Evolutionary conservation across 2,888 invertebrate species (phyloP).

Genomic region (Eurois occulta): DNA sequence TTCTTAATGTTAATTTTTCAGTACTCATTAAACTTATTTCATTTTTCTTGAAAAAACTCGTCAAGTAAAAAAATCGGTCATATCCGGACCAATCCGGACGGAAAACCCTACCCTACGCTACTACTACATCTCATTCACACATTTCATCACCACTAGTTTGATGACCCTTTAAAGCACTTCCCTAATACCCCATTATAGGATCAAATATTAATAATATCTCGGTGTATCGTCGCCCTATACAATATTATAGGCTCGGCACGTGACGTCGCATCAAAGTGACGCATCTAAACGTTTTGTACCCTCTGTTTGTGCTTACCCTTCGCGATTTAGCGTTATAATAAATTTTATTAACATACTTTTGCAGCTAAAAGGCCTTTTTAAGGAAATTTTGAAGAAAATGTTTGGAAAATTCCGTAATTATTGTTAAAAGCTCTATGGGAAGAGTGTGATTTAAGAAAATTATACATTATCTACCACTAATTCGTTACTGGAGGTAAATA

Average conservation of each 20-base stretch:
- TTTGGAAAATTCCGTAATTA: neutral
- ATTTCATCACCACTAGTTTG: slow-evolving; percentile 2
- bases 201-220: slow-evolving; percentile 60
- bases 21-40: neutral
- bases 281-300: slow-evolving; percentile 62
- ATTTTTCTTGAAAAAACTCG: neutral
- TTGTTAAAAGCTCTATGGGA: neutral
- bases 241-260: slow-evolving; percentile 64
- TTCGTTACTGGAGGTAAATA: neutral
- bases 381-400: slow-evolving; percentile 7
- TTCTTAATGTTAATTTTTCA: neutral
- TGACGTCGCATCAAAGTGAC: slow-evolving; percentile 71
- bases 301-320: slow-evolving; percentile 63
- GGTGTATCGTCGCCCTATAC: slow-evolving; percentile 55
- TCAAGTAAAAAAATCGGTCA: neutral
- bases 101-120: neutral
- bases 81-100: neutral
- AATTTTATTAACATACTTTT: slow-evolving; percentile 53
- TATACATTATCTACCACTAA: neutral
- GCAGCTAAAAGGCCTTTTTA: slow-evolving; percentile 35
- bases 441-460: neutral
- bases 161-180: slow-evolving; percentile 27
- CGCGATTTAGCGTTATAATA: slow-evolving; percentile 59
- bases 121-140: neutral
- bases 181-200: slow-evolving; percentile 36